Conservation (phyloP, 2,113 vertebrate species). For the Podarcis muralis region DNA sequence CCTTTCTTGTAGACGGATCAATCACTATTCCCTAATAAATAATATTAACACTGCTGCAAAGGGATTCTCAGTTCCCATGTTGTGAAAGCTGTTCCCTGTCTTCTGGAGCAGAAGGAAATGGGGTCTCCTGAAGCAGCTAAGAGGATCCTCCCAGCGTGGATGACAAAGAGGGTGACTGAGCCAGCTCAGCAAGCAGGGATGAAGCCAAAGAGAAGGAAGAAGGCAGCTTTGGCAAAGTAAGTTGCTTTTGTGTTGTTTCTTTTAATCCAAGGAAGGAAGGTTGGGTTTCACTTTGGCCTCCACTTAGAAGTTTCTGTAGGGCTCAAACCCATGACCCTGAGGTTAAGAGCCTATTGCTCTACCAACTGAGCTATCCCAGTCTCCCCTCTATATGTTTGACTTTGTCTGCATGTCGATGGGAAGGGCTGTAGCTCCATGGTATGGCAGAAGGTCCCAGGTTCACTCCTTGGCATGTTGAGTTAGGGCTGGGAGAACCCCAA, state of each 20-base stretch:
- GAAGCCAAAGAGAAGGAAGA: constrained; percentile 39
- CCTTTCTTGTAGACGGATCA: background rate
- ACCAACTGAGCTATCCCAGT: no score
- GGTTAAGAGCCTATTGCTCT: no score
- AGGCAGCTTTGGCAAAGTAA: background rate
- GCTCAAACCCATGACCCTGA: no score
- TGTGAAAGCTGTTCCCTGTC: background rate
- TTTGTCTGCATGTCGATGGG: background rate
- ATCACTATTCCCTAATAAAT: background rate
- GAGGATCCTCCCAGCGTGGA: constrained; percentile 70
- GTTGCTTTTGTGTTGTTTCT: background rate
- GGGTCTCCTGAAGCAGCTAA: constrained; percentile 33
- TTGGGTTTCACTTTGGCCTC: no score
- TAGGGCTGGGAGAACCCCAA: no score
- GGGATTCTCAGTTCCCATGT: background rate
- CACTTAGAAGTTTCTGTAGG: no score
- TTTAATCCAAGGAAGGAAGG: background rate
- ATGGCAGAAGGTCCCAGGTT: no score
- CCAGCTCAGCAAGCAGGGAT: background rate
- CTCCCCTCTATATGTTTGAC: background rate
- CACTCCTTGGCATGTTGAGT: no score
- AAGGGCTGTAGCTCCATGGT: background rate
- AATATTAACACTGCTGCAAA: background rate
- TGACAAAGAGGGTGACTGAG: constrained; percentile 44
- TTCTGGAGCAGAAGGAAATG: constrained; percentile 42